Percentiles rank a stretch among this genome's conserved stretches.
Evolutionary conservation across 2,113 vertebrate genomes (phyloP).

Genomic region (Psettodes erumei): DNA sequence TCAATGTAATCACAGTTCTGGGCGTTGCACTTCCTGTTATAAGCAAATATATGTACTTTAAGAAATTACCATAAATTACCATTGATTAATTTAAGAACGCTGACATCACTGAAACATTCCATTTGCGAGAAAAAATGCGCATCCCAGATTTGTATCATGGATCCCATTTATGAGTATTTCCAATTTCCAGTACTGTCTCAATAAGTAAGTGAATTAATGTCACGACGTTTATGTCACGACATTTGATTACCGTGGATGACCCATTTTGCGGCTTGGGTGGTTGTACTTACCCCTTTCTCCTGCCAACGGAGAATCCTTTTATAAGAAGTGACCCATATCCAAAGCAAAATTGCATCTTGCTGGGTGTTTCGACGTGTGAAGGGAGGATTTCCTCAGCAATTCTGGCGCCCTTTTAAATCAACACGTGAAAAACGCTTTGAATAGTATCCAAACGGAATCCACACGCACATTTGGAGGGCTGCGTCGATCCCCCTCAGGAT

Average conservation of each 20-base stretch:
- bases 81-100: not conserved
- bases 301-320: conserved; percentile 46
- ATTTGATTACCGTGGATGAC: conserved; percentile 15
- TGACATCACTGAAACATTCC: not conserved
- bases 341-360: conserved; percentile 32
- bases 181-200: not conserved
- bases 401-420: conserved; percentile 7
- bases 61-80: conserved; percentile 13
- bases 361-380: conserved; percentile 1
- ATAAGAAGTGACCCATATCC: conserved; percentile 71
- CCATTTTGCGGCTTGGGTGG: conserved; percentile 35
- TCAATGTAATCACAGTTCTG: conserved; percentile 62
- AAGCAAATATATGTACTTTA: conserved; percentile 44
- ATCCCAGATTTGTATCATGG: not conserved
- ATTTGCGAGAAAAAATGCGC: not conserved
- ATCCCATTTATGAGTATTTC: not conserved
- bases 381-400: conserved; percentile 7
- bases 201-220: conserved; percentile 20
- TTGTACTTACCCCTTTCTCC: conserved; percentile 65
- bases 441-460: conserved; percentile 71
- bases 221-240: conserved; percentile 19
- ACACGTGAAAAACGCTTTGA: conserved; percentile 43
- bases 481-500: conserved; percentile 48
- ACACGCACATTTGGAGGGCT: conserved; percentile 47
- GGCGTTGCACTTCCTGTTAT: conserved; percentile 57